phyloP scores from a whole-genome alignment of 2,797 vertebrate species.

The Diplodus sargus region DNA sequence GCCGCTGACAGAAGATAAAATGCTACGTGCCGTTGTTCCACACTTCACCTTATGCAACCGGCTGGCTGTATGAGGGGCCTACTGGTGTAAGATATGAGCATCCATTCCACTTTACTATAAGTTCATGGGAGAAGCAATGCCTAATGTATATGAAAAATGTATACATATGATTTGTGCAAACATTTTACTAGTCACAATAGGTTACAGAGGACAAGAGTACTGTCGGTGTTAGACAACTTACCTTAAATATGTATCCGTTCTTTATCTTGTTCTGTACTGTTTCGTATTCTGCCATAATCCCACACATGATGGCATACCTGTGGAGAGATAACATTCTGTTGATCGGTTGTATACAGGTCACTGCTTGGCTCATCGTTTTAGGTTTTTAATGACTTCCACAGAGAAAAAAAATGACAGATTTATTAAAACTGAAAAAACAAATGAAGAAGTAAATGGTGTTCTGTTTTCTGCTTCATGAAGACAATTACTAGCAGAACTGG shows the following conservation, averaged over 20 bases:
- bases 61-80: slow-evolving; percentile 44
- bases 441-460: not conserved
- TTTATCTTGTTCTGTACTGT: slow-evolving; percentile 96
- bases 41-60: slow-evolving; percentile 71
- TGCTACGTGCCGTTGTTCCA: slow-evolving; percentile 71
- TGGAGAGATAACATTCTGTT: slow-evolving; percentile 44
- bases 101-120: slow-evolving; percentile 1
- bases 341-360: not conserved
- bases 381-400: not conserved
- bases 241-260: slow-evolving; percentile 96
- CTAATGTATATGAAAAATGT: not conserved
- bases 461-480: not conserved
- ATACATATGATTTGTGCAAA: not conserved
- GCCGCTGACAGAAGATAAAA: slow-evolving; percentile 77
- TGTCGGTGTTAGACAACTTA: slow-evolving; percentile 70
- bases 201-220: not conserved
- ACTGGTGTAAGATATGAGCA: slow-evolving; percentile 22
- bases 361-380: not conserved
- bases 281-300: slow-evolving; percentile 94
- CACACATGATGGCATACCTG: slow-evolving; percentile 98
- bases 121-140: not conserved
- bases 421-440: too few relatives aligned
- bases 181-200: not conserved
- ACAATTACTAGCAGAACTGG: not conserved
- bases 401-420: not conserved